These are phyloP conservation scores for Bubo blakistoni DNA, from an alignment of 2,113 vertebrate species.

Conservation along the genomic window DNA sequence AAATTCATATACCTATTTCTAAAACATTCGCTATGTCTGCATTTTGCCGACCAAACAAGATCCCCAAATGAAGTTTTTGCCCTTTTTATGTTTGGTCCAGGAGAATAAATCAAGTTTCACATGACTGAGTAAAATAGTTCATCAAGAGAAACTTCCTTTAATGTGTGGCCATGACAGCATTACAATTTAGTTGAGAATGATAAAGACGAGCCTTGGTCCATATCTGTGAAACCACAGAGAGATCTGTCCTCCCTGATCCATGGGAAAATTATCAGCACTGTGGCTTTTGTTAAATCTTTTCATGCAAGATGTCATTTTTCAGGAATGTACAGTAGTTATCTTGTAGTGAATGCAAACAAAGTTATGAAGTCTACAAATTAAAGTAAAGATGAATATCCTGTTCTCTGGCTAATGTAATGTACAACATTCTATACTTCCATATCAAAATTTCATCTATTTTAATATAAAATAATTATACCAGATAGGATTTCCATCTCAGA, in stretches of 20 bases:
- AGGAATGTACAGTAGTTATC: constrained; percentile 52
- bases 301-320: constrained; percentile 54
- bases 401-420: constrained; percentile 42
- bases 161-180: not conserved
- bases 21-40: not conserved
- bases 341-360: constrained; percentile 49
- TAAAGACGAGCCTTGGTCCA: constrained; percentile 14
- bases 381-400: constrained; percentile 56
- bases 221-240: constrained; percentile 11
- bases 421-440: constrained; percentile 51
- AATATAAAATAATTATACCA: constrained; percentile 66
- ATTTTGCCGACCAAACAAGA: not conserved
- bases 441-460: constrained; percentile 73
- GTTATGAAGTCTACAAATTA: constrained; percentile 65
- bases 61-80: not conserved
- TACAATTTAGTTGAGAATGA: constrained; percentile 9
- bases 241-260: constrained; percentile 36
- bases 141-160: constrained; percentile 15
- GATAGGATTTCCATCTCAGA: constrained; percentile 57
- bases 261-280: constrained; percentile 19
- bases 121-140: constrained; percentile 23
- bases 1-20: not conserved
- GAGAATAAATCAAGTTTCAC: constrained; percentile 25
- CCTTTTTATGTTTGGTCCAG: not conserved
- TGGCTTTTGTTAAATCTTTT: constrained; percentile 61